Evolutionary conservation across 1,140 invertebrate genomes (phyloP).

Genomic region (Musca vetustissima): DNA sequence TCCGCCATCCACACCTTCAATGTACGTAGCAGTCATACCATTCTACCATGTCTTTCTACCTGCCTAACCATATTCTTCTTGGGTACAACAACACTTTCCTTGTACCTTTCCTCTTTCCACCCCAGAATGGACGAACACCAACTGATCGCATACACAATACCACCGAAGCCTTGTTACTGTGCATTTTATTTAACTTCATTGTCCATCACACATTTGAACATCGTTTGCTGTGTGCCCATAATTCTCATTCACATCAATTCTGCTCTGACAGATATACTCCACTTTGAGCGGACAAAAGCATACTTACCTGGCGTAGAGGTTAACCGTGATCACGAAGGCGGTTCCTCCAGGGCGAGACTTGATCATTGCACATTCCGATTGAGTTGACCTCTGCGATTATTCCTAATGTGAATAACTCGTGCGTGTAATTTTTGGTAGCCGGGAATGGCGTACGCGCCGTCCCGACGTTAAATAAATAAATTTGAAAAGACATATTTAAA

Average conservation of each 20-base stretch:
- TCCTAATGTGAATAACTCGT: constrained; percentile 36
- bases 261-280: not conserved
- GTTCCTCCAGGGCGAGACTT: constrained; percentile 63
- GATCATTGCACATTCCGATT: constrained; percentile 35
- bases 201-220: no score
- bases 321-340: constrained; percentile 64
- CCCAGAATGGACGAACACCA: no score
- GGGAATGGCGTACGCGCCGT: constrained; percentile 35
- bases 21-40: no score
- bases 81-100: no score
- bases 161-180: not conserved
- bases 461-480: constrained; percentile 26
- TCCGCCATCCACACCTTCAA: no score
- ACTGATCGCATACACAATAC: no score
- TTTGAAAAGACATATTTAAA: no score
- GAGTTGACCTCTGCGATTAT: constrained; percentile 43
- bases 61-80: no score
- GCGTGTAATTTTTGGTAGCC: constrained; percentile 32
- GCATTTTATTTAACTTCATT: not conserved
- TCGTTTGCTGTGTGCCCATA: not conserved
- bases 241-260: constrained; percentile 39
- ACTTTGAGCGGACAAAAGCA: constrained; percentile 33
- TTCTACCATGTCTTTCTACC: no score
- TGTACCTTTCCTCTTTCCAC: no score
- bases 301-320: constrained; percentile 59